Evolutionary conservation across 2,797 vertebrate genomes (phyloP).

Genomic region (Danio jaintianensis): DNA sequence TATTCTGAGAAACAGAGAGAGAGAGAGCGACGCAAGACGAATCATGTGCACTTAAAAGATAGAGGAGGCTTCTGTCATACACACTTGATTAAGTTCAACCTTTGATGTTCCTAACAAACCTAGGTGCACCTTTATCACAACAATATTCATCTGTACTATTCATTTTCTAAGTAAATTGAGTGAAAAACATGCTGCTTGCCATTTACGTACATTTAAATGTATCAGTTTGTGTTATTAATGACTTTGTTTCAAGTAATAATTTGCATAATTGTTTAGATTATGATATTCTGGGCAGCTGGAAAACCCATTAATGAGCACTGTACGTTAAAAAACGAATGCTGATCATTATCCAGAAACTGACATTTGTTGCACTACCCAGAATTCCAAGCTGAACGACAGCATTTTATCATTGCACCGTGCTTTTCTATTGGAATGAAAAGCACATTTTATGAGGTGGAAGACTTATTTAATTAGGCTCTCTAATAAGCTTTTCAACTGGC

Average conservation of each 20-base stretch:
- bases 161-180: constrained; percentile 85
- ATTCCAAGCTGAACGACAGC: constrained; percentile 48
- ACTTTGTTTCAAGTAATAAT: constrained; percentile 35
- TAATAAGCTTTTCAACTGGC: constrained; percentile 86
- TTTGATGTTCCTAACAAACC: constrained; percentile 84
- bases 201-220: constrained; percentile 1
- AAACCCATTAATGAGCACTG: constrained; percentile 44
- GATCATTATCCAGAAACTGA: constrained; percentile 45
- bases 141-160: constrained; percentile 90
- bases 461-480: constrained; percentile 86
- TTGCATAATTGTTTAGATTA: constrained; percentile 34
- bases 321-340: constrained; percentile 33
- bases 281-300: constrained; percentile 43
- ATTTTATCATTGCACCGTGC: constrained; percentile 45
- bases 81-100: constrained; percentile 92
- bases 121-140: constrained; percentile 80
- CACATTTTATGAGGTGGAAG: constrained; percentile 65
- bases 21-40: constrained; percentile 37
- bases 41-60: constrained; percentile 23
- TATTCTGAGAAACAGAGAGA: constrained; percentile 59
- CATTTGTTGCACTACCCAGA: constrained; percentile 50
- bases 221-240: constrained; percentile 21
- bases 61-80: constrained; percentile 81
- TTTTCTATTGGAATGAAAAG: constrained; percentile 63
- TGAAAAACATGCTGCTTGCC: constrained; percentile 51